Evolutionary conservation across 2,888 invertebrate genomes (phyloP), one percentile per base, ranked within the genome.

Genomic region (Holacanthella duospinosa): DNA sequence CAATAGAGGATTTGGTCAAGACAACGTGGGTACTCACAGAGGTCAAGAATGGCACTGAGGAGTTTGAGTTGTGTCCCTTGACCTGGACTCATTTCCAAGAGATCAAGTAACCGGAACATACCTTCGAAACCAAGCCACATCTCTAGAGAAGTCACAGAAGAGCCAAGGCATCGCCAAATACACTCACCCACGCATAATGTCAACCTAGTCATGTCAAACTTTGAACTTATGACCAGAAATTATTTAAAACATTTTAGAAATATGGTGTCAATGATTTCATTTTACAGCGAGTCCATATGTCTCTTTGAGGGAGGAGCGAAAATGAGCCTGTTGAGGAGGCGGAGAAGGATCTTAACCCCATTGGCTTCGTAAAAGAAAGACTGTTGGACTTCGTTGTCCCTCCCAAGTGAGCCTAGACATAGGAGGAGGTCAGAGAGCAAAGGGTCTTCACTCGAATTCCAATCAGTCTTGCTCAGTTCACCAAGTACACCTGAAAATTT

Each of bases 1-100:
- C 71, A 73, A 43, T 26, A 68, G 24, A 71, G 27, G 16, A 71
- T 29, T 61, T 71, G 70, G 43, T 70, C 68, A 43, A 68, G 53
- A 29, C 71, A 71, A 4, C 70, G 65, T 1, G 67, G 64, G 29
- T 73, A 71, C 19, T 71, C 68, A 43, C 68, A 68, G 1, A 73
- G 27, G 19, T 71, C 68, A 9, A 71, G 29, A 21, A 73, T 12
- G 44, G 64, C 65, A 29, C 65, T 68, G 21, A 68, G 27, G 9
- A 73, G 26, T 24, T 69, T 66, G 2, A 67, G 12, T 43, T 65
- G 53, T 12, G 66, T 65, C 9, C 66, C 60, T 16, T 69, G 66
- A 28, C 65, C 28, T 12, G 21, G 2, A 4, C 0, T 3, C 29
- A 72, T 70, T 62, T 71, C 71, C 3, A 73, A 58, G 24, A 71